These are phyloP conservation scores for Corythornis madagascariensis DNA, from an alignment of 2,113 vertebrate genomes.

Conservation along the genomic window DNA sequence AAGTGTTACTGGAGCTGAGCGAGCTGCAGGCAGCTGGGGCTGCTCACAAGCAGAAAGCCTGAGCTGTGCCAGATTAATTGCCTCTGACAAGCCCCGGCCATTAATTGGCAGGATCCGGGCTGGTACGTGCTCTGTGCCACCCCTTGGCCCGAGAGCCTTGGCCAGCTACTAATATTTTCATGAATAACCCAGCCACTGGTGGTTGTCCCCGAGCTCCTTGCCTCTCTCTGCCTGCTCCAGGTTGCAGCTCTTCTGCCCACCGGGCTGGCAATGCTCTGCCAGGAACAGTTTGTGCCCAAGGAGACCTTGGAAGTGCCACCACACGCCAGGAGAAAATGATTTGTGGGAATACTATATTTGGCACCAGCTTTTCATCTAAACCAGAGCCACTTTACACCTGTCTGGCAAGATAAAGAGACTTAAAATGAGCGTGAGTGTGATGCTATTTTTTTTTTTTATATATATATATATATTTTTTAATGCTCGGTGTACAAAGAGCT, in stretches of 20 bases:
- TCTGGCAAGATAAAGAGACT: constrained; percentile 18
- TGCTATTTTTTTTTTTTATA: background rate
- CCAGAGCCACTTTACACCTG: constrained; percentile 28
- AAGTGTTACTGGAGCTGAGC: no score
- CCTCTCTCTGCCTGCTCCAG: background rate
- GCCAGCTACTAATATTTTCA: no score
- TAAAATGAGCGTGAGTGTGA: background rate
- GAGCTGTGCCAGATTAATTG: background rate
- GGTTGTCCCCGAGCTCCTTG: background rate
- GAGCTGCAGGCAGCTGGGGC: background rate
- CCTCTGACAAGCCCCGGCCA: background rate
- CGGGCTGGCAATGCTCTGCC: accelerated
- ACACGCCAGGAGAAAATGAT: background rate
- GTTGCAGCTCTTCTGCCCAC: background rate
- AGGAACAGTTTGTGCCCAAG: background rate
- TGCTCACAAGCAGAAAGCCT: background rate
- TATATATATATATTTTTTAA: background rate
- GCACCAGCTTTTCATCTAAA: constrained; percentile 11
- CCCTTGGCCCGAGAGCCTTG: background rate
- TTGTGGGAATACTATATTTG: background rate
- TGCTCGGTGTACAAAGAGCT: background rate
- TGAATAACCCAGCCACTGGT: no score
- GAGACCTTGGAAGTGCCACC: background rate
- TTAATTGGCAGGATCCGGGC: background rate
- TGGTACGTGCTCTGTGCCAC: background rate